Conservation (phyloP, 2,113 vertebrate genomes). For the Lamprologus speciosus region DNA sequence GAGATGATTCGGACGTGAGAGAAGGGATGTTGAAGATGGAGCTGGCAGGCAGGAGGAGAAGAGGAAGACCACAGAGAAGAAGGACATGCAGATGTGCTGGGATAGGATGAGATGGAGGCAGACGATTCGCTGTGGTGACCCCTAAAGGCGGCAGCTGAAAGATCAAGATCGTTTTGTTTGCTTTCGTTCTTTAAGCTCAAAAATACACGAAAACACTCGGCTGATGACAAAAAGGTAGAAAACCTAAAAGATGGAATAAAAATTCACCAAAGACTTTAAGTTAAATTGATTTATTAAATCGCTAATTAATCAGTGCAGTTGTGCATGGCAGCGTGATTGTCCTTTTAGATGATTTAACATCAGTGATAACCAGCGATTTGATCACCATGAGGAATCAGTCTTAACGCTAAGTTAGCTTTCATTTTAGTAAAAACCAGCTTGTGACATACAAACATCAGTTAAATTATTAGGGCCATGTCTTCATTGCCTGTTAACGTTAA, state of each 20-base stretch:
- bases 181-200: background rate
- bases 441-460: background rate
- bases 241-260: background rate
- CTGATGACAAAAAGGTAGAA: background rate
- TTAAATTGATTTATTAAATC: background rate
- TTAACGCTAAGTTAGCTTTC: background rate
- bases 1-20: background rate
- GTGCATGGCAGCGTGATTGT: background rate
- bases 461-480: background rate
- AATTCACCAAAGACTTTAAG: background rate
- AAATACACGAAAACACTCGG: background rate
- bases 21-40: background rate
- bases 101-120: background rate
- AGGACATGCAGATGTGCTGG: background rate
- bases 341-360: background rate
- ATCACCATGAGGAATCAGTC: background rate
- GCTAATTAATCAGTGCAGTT: background rate
- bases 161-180: background rate
- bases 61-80: background rate
- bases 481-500: background rate
- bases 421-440: background rate
- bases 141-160: background rate
- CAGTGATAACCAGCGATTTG: background rate
- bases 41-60: background rate
- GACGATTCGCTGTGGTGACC: background rate